A percentile compares a stretch with the other conserved stretches of the same genome.
Evolutionary conservation across 2,113 vertebrate genomes (phyloP).

Genomic region (Cercopithecus mona): DNA sequence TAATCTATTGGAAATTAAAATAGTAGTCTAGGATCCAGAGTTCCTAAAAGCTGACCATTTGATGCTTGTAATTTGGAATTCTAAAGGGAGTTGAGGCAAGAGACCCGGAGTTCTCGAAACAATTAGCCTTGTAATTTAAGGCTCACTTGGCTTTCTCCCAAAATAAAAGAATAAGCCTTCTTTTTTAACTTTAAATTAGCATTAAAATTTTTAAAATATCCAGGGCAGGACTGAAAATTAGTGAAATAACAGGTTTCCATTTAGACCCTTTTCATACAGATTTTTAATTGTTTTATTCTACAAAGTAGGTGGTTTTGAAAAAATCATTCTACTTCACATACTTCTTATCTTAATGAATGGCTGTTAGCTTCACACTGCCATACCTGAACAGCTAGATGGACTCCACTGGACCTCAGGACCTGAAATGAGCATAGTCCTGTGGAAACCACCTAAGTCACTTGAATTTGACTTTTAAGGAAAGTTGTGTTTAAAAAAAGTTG

Average conservation of each 20-base stretch:
- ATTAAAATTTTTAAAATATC: conserved; percentile 58
- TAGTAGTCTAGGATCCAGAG: background rate
- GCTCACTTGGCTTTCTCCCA: conserved; percentile 54
- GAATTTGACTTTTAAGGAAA: conserved; percentile 69
- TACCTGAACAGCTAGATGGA: conserved; percentile 26
- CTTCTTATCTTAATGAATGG: conserved; percentile 33
- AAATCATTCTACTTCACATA: conserved; percentile 17
- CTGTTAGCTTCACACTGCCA: background rate
- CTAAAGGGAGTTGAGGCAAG: background rate
- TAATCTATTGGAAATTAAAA: conserved; percentile 55
- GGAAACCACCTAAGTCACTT: conserved; percentile 42
- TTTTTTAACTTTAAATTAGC: conserved; percentile 58
- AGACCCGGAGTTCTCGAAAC: background rate
- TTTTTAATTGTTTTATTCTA: conserved; percentile 56
- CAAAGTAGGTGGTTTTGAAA: conserved; percentile 69
- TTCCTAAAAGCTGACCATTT: conserved; percentile 37
- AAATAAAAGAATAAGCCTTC: conserved; percentile 47
- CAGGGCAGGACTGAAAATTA: conserved; percentile 53
- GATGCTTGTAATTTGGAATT: conserved; percentile 36
- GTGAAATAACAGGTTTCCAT: conserved; percentile 63
- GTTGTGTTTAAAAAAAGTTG: conserved; percentile 48
- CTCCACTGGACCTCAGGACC: background rate
- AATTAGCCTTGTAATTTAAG: conserved; percentile 48
- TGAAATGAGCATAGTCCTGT: background rate
- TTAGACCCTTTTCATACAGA: conserved; percentile 59